These are phyloP conservation scores for Scatophagus argus DNA, from an alignment of 2,113 vertebrate genomes.

Conservation along the genomic window DNA sequence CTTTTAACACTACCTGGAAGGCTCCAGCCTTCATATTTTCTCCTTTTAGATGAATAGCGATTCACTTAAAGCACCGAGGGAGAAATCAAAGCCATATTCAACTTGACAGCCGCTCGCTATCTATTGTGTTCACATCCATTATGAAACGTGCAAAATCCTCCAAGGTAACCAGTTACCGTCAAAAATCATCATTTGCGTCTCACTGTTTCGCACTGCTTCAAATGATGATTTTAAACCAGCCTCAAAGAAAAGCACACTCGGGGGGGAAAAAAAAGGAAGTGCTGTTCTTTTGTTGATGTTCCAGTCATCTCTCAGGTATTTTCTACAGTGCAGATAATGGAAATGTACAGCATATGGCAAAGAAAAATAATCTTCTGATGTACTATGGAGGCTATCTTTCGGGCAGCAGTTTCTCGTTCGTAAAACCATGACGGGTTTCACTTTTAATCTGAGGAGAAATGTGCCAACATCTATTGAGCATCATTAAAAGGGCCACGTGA, in stretches of 20 bases:
- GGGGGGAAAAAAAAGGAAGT: background rate
- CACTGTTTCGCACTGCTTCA: conserved; percentile 19
- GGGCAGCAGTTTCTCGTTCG: background rate
- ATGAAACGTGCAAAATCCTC: conserved; percentile 11
- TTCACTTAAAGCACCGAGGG: conserved; percentile 27
- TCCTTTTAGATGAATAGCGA: conserved; percentile 15
- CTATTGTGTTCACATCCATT: conserved; percentile 24
- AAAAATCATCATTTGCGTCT: conserved; percentile 24
- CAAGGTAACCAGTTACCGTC: conserved; percentile 20
- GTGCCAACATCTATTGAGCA: conserved; percentile 21
- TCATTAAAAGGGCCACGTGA: conserved; percentile 33
- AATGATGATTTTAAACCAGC: conserved; percentile 19
- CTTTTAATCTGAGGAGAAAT: conserved; percentile 47
- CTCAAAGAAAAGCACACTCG: background rate
- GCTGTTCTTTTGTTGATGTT: conserved; percentile 1
- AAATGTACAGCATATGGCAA: background rate
- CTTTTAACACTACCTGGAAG: conserved; percentile 15
- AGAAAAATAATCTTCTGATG: conserved; percentile 4
- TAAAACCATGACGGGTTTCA: conserved; percentile 25
- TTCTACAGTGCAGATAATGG: conserved; percentile 19
- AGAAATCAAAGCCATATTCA: conserved; percentile 33
- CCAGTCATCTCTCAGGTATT: background rate
- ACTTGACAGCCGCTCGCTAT: conserved; percentile 32
- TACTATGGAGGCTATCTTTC: conserved; percentile 10
- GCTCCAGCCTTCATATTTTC: conserved; percentile 7